phyloP scores from a whole-genome alignment of 2,113 vertebrate species.

The Ranitomeya variabilis region DNA sequence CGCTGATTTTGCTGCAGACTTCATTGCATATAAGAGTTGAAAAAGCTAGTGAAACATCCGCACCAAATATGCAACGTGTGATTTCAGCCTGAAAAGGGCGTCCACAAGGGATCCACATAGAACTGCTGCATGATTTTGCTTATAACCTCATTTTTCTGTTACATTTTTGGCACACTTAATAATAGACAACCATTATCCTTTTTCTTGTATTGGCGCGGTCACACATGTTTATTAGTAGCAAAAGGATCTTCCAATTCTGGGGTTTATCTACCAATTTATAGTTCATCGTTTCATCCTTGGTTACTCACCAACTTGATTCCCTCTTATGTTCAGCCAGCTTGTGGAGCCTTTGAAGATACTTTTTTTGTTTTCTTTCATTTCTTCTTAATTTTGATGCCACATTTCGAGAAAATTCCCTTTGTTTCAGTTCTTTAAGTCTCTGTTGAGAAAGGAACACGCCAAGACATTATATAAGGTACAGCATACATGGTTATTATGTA shows the following conservation, averaged over 20 bases:
- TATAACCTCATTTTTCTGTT: too few species aligned
- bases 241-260: conserved; percentile 54
- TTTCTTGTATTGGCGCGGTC: too few species aligned
- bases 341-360: conserved; percentile 81
- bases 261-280: conserved; percentile 47
- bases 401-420: conserved; percentile 90
- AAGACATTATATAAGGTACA: not conserved
- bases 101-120: too few species aligned
- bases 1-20: too few species aligned
- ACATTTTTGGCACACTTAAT: not conserved
- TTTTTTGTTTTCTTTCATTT: conserved; percentile 85
- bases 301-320: conserved; percentile 76
- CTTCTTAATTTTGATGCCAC: conserved; percentile 85
- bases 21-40: too few species aligned
- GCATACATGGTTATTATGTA: not conserved
- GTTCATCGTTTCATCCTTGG: conserved; percentile 56
- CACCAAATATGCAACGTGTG: too few species aligned
- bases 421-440: conserved; percentile 93
- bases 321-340: conserved; percentile 80
- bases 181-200: not conserved
- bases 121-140: not conserved
- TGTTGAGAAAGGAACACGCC: conserved; percentile 63
- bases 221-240: conserved; percentile 49
- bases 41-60: too few species aligned
- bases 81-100: not conserved